Conservation (phyloP, 2,113 vertebrate genomes). For the Notechis scutatus region DNA sequence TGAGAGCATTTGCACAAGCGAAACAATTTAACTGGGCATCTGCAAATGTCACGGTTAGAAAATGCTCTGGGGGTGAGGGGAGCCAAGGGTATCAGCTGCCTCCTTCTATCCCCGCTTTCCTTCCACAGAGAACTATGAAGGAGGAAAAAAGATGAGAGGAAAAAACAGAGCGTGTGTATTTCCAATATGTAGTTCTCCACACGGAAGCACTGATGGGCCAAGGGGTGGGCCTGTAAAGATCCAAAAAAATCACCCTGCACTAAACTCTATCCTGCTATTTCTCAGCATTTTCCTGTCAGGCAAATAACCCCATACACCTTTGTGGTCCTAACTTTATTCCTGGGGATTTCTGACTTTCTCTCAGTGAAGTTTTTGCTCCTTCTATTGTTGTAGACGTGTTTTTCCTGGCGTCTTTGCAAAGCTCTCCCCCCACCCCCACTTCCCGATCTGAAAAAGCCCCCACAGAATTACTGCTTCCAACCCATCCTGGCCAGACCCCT, state of each 20-base stretch:
- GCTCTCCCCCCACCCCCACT: too few species aligned
- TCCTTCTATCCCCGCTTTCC: neutral
- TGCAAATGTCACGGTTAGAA: neutral
- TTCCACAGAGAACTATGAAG: neutral
- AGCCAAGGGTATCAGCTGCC: neutral
- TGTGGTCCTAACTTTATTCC: neutral
- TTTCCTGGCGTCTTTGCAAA: neutral
- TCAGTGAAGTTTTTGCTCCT: neutral
- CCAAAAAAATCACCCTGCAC: neutral
- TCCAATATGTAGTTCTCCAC: neutral
- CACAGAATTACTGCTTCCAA: neutral
- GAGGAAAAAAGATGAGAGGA: neutral
- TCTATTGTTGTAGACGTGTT: neutral
- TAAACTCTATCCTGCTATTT: neutral
- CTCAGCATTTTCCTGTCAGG: neutral
- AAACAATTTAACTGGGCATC: neutral
- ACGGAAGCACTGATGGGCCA: neutral
- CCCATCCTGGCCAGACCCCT: neutral
- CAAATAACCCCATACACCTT: neutral
- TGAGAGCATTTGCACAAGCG: neutral
- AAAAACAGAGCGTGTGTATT: neutral
- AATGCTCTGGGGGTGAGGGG: neutral
- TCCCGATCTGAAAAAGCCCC: neutral
- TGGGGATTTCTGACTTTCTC: neutral
- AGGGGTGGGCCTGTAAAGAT: neutral